Percentiles rank a stretch among this genome's conserved stretches.
phyloP scores from a whole-genome alignment of 1,140 invertebrate species.

The Rhopalosiphum padi region DNA sequence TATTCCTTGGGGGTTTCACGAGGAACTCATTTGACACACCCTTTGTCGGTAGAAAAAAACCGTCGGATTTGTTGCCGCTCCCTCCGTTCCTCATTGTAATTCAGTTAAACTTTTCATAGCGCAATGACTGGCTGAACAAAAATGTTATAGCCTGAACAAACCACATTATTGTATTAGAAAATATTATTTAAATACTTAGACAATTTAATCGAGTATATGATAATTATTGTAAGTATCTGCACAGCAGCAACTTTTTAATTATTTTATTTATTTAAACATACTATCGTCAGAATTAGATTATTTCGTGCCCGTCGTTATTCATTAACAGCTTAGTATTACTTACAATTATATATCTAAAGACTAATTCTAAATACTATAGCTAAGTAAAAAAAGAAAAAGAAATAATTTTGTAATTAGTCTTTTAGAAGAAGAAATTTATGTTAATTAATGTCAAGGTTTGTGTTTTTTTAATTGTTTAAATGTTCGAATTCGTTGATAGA shows the following conservation, averaged over 20 bases:
- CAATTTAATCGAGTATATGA: neutral
- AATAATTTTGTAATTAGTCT: neutral
- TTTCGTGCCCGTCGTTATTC: neutral
- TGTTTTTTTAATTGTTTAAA: neutral
- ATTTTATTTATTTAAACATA: neutral
- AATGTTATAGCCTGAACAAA: neutral
- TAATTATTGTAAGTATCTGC: neutral
- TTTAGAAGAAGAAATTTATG: neutral
- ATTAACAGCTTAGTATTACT: neutral
- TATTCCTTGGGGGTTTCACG: slow-evolving; percentile 34
- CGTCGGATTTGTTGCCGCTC: slow-evolving; percentile 6
- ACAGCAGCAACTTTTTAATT: neutral
- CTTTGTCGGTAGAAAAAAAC: slow-evolving; percentile 22
- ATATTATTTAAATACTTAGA: neutral
- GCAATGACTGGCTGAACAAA: neutral
- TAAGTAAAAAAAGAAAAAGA: neutral
- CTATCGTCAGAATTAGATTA: neutral
- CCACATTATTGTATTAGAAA: neutral
- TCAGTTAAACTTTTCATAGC: slow-evolving; percentile 34
- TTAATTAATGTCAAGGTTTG: slow-evolving; percentile 38
- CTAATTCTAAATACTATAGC: neutral
- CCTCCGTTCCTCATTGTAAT: slow-evolving; percentile 23
- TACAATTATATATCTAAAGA: neutral
- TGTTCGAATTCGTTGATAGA: neutral
- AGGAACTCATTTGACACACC: slow-evolving; percentile 42